These are phyloP conservation scores for Bombyx mori DNA, from an alignment of 1,140 invertebrate species.

Conservation along the genomic window DNA sequence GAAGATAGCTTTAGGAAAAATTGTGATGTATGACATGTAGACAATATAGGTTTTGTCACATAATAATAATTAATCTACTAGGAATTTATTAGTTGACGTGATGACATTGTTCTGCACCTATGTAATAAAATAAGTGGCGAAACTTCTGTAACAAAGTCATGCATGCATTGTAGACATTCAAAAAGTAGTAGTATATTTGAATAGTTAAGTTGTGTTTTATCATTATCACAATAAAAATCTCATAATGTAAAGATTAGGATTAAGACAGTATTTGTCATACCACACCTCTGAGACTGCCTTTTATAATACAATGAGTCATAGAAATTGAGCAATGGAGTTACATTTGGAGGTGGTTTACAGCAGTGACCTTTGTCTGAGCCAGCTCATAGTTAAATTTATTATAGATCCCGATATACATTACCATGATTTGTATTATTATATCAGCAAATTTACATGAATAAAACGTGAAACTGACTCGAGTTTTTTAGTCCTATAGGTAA, in stretches of 20 bases:
- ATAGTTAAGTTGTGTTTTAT: slow-evolving; percentile 69
- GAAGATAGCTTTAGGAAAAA: slow-evolving; percentile 69
- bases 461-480: slow-evolving; percentile 48
- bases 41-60: slow-evolving; percentile 72
- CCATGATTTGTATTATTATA: slow-evolving; percentile 72
- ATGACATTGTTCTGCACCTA: slow-evolving; percentile 57
- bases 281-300: slow-evolving; percentile 71
- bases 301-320: slow-evolving; percentile 61
- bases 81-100: slow-evolving; percentile 54
- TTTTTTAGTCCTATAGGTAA: slow-evolving; percentile 24
- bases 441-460: slow-evolving; percentile 73
- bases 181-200: slow-evolving; percentile 59
- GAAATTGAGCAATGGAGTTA: slow-evolving; percentile 56
- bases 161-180: slow-evolving; percentile 56
- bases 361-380: slow-evolving; percentile 48
- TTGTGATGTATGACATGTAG: slow-evolving; percentile 72
- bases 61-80: slow-evolving; percentile 43
- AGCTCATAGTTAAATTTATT: slow-evolving; percentile 58
- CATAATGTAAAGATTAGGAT: slow-evolving; percentile 63
- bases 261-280: slow-evolving; percentile 70
- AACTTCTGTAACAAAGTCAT: slow-evolving; percentile 44
- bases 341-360: slow-evolving; percentile 43
- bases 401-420: slow-evolving; percentile 67
- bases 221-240: slow-evolving; percentile 69
- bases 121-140: slow-evolving; percentile 51